These are phyloP conservation scores for Chymomyza fuscimana DNA, from an alignment of 2,888 invertebrate genomes.

Conservation along the genomic window DNA sequence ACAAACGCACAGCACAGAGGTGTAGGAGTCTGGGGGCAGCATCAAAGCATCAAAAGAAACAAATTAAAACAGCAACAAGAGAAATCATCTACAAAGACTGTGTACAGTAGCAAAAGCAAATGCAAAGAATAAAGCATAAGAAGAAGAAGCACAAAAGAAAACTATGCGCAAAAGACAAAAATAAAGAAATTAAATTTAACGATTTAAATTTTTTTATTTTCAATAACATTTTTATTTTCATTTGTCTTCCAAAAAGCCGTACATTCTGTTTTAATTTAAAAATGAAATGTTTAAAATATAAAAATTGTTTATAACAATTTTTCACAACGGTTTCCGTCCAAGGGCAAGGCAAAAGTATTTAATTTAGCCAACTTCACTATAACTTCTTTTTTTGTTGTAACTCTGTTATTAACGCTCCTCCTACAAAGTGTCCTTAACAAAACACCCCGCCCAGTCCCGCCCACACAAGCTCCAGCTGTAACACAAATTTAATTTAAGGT, in stretches of 20 bases:
- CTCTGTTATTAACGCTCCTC: not conserved
- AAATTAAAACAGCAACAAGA: constrained; percentile 32
- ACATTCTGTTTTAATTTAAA: constrained; percentile 36
- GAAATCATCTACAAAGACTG: constrained; percentile 56
- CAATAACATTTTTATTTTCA: constrained; percentile 51
- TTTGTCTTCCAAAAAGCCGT: constrained; percentile 61
- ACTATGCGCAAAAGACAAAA: constrained; percentile 17
- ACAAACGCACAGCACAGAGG: constrained; percentile 94
- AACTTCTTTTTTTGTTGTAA: constrained; percentile 18
- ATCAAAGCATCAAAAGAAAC: constrained; percentile 25
- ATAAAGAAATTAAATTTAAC: constrained; percentile 1
- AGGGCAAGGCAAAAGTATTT: constrained; percentile 63
- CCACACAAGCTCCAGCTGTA: constrained; percentile 37
- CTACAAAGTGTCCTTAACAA: constrained; percentile 58
- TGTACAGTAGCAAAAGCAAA: constrained; percentile 60
- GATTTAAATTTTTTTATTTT: constrained; percentile 13
- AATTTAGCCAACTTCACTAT: constrained; percentile 38
- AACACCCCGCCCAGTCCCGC: constrained; percentile 52
- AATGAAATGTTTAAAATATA: constrained; percentile 14
- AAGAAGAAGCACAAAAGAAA: constrained; percentile 24
- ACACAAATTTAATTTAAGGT: constrained; percentile 42
- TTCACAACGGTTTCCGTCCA: constrained; percentile 70
- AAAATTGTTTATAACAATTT: constrained; percentile 39
- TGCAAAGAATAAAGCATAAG: constrained; percentile 36
- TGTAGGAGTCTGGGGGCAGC: constrained; percentile 80